Percentiles rank a stretch among this genome's conserved stretches.
phyloP scores from a whole-genome alignment of 2,888 invertebrate species.

The Ennomos erosarius region DNA sequence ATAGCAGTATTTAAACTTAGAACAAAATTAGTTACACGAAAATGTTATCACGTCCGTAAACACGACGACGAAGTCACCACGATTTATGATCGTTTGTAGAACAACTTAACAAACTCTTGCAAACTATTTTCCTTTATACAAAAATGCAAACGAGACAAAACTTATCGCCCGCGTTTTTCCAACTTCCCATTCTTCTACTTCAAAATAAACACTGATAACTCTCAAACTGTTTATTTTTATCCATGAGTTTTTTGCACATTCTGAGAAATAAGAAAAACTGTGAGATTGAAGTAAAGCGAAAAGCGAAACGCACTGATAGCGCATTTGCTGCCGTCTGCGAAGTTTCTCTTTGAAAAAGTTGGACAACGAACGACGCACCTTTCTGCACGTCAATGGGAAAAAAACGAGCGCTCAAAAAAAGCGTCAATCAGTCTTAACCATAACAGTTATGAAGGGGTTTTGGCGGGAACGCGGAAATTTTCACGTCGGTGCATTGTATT shows the following conservation, averaged over 20 bases:
- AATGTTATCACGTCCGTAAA: too few relatives aligned
- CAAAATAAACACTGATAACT: not conserved
- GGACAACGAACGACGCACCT: constrained; percentile 61
- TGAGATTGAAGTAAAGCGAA: constrained; percentile 16
- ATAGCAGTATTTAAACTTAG: too few relatives aligned
- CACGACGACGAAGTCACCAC: too few relatives aligned
- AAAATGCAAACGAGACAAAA: too few relatives aligned
- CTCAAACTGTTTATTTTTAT: not conserved
- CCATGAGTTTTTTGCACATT: not conserved
- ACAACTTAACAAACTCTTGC: too few relatives aligned
- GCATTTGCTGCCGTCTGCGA: constrained; percentile 59
- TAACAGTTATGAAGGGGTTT: not conserved
- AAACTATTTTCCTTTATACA: too few relatives aligned
- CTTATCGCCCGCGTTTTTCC: not conserved
- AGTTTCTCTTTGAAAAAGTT: constrained; percentile 78
- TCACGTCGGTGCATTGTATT: too few relatives aligned
- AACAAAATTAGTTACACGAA: too few relatives aligned
- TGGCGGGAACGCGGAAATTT: too few relatives aligned
- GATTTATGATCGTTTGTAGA: too few relatives aligned
- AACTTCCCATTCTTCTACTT: not conserved
- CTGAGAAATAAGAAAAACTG: constrained; percentile 17
- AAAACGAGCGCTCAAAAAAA: constrained; percentile 49
- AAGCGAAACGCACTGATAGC: constrained; percentile 26
- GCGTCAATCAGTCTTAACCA: constrained; percentile 46
- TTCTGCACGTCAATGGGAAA: constrained; percentile 61